Evolutionary conservation across 2,888 invertebrate genomes (phyloP), one percentile per base, ranked within the genome.

Genomic region (Liodrosophila aerea): DNA sequence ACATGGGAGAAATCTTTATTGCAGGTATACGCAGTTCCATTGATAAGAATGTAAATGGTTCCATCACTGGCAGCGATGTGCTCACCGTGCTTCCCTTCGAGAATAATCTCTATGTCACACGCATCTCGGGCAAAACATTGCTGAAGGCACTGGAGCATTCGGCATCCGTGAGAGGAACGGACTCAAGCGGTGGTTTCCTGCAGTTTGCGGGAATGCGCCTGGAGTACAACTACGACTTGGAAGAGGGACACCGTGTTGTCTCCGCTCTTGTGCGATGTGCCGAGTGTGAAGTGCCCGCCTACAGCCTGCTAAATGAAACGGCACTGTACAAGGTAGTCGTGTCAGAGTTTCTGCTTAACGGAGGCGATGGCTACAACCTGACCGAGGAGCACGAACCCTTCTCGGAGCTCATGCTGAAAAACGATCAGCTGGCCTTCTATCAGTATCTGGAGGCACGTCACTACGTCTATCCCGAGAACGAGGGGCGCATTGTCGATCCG

Each of bases 131-230:
- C 0, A 90, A 91, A 46, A 90, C 91, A 31, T 87, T 98, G 5
- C 87, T 91, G 56, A 90, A 92, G 44, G 92, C 94, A 78, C 89
- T 96, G 11, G 96, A 96, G 85, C 92, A 92, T 87, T 92, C 94
- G 0, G 95, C 96, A 0, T 85, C 88, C 0, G 81, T 86, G 2
- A 72, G 83, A 66, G 91, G 91, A 52, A 86, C 88, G 0, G 91
- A 92, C 18, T 89, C 92, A 0, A 92, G 91, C 16, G 97, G 97
- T 0, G 94, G 94, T 67, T 97, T 97, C 85, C 90, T 97, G 7
- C 97, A 97, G 91, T 91, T 94, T 62, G 96, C 97, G 7, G 97
- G 97, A 1, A 70, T 95, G 8, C 92, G 91, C 73, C 93, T 96
- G 0, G 90, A 91, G 1, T 96, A 94, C 78, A 93, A 97, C 88